Percentiles rank a stretch among this genome's conserved stretches.
Evolutionary conservation across 2,888 invertebrate genomes (phyloP).

Genomic region (Sminthurinus aureus): DNA sequence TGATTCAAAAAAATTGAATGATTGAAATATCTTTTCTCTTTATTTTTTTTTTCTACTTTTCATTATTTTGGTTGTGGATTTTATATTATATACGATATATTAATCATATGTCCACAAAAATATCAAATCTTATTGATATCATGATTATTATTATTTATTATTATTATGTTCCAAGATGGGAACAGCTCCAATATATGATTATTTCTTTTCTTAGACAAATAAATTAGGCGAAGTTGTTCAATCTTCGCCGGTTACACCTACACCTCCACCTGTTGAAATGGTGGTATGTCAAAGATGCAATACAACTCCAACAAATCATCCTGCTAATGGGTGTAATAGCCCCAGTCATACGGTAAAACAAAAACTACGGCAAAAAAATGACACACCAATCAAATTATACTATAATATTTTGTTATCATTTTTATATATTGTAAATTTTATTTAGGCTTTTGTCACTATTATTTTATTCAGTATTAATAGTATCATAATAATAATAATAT

Average conservation of each 20-base stretch:
- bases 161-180: too few relatives aligned
- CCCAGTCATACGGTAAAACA: slow-evolving; percentile 36
- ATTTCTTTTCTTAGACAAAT: slow-evolving; percentile 44
- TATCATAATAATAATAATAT: background rate
- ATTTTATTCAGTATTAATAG: too few relatives aligned
- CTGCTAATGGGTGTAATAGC: slow-evolving; percentile 67
- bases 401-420: too few relatives aligned
- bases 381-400: background rate
- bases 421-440: too few relatives aligned
- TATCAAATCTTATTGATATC: too few relatives aligned
- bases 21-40: background rate
- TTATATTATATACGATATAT: too few relatives aligned
- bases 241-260: slow-evolving; percentile 52
- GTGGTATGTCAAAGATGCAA: slow-evolving; percentile 84
- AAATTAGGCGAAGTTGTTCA: slow-evolving; percentile 56
- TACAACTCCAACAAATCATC: slow-evolving; percentile 84
- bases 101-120: too few relatives aligned
- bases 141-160: too few relatives aligned
- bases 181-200: too few relatives aligned
- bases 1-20: too few relatives aligned
- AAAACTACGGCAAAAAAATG: background rate
- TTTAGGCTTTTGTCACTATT: too few relatives aligned
- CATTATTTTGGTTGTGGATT: background rate
- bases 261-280: slow-evolving; percentile 74
- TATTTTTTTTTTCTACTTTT: background rate